Percentiles rank a stretch among this genome's conserved stretches.
These are phyloP conservation scores for Junonia oenone DNA, from an alignment of 2,888 invertebrate species.

Conservation along the genomic window DNA sequence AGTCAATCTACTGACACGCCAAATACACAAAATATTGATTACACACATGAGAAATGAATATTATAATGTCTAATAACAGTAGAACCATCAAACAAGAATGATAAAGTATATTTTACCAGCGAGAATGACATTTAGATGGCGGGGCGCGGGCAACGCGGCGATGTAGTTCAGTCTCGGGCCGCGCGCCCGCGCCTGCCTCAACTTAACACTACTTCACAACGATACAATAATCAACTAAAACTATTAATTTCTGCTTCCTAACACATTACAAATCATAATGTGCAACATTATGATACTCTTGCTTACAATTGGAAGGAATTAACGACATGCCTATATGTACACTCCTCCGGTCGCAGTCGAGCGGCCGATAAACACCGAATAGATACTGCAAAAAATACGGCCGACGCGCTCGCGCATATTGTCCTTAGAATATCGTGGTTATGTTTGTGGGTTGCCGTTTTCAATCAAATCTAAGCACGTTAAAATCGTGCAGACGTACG, in stretches of 20 bases:
- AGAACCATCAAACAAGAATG: constrained; percentile 69
- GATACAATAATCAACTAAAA: constrained; percentile 75
- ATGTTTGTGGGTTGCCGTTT: background rate
- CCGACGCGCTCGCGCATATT: constrained; percentile 22
- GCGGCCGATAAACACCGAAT: constrained; percentile 22
- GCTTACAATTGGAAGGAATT: constrained; percentile 68
- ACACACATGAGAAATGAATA: constrained; percentile 67
- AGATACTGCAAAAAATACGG: constrained; percentile 15
- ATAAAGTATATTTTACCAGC: constrained; percentile 51
- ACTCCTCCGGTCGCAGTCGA: constrained; percentile 43
- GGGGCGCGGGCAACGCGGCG: constrained; percentile 44
- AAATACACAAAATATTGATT: constrained; percentile 66
- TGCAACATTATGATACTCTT: constrained; percentile 43
- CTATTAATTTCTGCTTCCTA: constrained; percentile 66
- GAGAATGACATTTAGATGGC: constrained; percentile 63
- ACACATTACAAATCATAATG: constrained; percentile 61
- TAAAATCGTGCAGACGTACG: background rate
- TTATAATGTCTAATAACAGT: constrained; percentile 58
- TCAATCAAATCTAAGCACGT: background rate
- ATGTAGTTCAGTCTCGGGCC: constrained; percentile 75
- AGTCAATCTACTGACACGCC: constrained; percentile 54
- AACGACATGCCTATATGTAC: constrained; percentile 68
- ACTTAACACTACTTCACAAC: constrained; percentile 75
- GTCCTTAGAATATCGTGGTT: background rate
- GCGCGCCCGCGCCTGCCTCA: constrained; percentile 59